phyloP scores from a whole-genome alignment of 2,888 invertebrate genomes.

The Drosophila falleni region DNA sequence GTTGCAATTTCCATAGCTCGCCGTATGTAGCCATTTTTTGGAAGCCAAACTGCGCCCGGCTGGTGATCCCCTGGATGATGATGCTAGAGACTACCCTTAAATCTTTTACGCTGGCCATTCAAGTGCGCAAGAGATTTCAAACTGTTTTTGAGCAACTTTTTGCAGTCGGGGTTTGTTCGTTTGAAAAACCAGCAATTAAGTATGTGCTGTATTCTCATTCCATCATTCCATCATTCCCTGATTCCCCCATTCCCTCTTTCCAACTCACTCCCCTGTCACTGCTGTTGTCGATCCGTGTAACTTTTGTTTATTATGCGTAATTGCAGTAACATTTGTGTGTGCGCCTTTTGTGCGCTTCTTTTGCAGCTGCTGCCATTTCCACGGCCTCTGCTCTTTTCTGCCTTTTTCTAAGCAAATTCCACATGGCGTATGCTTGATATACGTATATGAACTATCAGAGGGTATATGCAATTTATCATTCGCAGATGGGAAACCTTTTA shows the following conservation, averaged over 20 bases:
- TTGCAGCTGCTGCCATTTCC: conserved; percentile 73
- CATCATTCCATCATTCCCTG: conserved; percentile 1
- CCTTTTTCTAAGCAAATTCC: conserved; percentile 1
- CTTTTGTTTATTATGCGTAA: conserved; percentile 82
- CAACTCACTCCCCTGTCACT: conserved; percentile 32
- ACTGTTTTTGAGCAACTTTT: conserved; percentile 13
- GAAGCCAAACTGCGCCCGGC: conserved; percentile 48
- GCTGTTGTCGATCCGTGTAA: conserved; percentile 66
- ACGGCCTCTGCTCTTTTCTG: conserved; percentile 48
- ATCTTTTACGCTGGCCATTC: conserved; percentile 54
- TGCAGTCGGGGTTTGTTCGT: conserved; percentile 64
- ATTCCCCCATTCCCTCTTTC: neutral
- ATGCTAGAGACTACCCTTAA: conserved; percentile 52
- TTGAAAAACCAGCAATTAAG: conserved; percentile 82
- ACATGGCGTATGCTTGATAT: conserved; percentile 68
- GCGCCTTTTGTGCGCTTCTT: conserved; percentile 64
- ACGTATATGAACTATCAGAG: neutral
- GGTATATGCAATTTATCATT: neutral
- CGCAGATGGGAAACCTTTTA: neutral
- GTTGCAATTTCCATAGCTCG: conserved; percentile 64
- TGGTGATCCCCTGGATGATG: conserved; percentile 55
- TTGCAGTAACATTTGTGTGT: conserved; percentile 72
- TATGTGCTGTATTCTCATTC: conserved; percentile 31
- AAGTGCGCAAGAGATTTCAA: conserved; percentile 76
- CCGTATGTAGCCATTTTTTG: conserved; percentile 71